Evolutionary conservation across 1,140 invertebrate genomes (phyloP).

Genomic region (Scylla paramamosain): DNA sequence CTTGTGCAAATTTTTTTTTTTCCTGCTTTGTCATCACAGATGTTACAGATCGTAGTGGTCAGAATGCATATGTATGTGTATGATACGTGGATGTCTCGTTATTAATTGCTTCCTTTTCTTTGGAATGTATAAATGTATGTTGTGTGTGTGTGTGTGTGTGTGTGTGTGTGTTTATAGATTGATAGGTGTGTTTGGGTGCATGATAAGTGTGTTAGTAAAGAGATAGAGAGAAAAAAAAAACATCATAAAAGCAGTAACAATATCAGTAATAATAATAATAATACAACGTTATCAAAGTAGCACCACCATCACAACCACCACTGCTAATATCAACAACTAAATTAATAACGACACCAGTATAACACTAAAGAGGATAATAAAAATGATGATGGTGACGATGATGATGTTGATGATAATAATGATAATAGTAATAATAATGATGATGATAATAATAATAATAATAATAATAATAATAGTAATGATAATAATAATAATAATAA

Average conservation of each 20-base stretch:
- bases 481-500: slow-evolving; percentile 2
- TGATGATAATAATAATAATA: slow-evolving; percentile 39
- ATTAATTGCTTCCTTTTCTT: too few species aligned
- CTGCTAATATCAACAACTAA: not conserved
- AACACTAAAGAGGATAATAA: not conserved
- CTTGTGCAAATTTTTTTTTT: too few species aligned
- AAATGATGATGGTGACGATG: not conserved
- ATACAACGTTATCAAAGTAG: not conserved
- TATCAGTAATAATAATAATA: not conserved
- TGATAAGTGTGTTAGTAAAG: too few species aligned
- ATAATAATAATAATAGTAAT: not conserved
- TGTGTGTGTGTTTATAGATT: too few species aligned
- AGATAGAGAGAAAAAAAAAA: too few species aligned
- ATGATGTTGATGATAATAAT: slow-evolving; percentile 36
- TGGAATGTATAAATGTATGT: too few species aligned
- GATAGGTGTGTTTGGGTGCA: too few species aligned
- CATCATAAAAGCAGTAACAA: not conserved
- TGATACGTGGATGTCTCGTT: too few species aligned
- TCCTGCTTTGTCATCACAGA: too few species aligned
- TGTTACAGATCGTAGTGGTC: too few species aligned
- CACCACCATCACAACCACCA: not conserved
- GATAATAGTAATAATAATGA: slow-evolving; percentile 35
- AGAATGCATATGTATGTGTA: too few species aligned
- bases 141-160: too few species aligned
- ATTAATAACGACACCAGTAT: not conserved